phyloP scores from a whole-genome alignment of 2,888 invertebrate species.

The Portevinia maculata region DNA sequence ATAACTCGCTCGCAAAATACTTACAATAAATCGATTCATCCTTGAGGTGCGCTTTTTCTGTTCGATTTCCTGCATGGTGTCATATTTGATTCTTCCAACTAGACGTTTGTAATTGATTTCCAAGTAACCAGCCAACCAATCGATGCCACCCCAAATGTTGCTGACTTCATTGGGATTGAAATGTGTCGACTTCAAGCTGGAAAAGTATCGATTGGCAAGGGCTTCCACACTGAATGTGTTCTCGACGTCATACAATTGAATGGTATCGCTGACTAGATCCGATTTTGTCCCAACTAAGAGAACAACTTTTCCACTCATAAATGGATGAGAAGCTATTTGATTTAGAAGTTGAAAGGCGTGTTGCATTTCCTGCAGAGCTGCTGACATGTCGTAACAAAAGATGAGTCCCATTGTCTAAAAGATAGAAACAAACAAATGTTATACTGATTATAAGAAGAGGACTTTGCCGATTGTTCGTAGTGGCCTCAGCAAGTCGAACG shows the following conservation, averaged over 20 bases:
- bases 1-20: background rate
- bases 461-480: too few relatives aligned
- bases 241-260: constrained; percentile 80
- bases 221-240: constrained; percentile 78
- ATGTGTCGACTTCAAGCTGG: constrained; percentile 70
- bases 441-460: background rate
- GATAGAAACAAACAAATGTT: constrained; percentile 1
- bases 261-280: constrained; percentile 76
- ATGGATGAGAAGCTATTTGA: constrained; percentile 76
- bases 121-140: constrained; percentile 36
- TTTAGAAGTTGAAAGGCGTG: constrained; percentile 76
- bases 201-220: constrained; percentile 76
- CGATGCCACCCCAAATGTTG: constrained; percentile 50
- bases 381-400: constrained; percentile 79
- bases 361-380: constrained; percentile 73
- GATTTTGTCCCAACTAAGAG: constrained; percentile 79
- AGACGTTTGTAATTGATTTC: constrained; percentile 9
- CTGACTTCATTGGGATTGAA: constrained; percentile 36
- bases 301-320: constrained; percentile 79
- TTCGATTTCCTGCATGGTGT: background rate
- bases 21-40: constrained; percentile 17
- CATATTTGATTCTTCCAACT: constrained; percentile 34
- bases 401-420: constrained; percentile 78
- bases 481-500: too few relatives aligned
- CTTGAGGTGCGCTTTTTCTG: background rate